Conservation (phyloP, 2,888 invertebrate genomes). For the Fissipunctia ypsillon region DNA sequence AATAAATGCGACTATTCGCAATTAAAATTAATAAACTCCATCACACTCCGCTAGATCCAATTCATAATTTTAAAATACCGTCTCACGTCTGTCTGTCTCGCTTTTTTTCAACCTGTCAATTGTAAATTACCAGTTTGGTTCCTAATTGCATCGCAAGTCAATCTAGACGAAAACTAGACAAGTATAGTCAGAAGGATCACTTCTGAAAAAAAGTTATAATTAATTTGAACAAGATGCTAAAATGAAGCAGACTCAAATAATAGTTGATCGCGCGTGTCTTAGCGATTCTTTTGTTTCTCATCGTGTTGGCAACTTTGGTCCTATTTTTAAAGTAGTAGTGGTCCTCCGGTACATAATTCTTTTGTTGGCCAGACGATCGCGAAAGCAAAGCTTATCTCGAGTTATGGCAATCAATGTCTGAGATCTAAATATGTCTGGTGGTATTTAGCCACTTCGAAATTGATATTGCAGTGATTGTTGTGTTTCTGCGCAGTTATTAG, state of each 20-base stretch:
- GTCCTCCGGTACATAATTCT: conserved; percentile 26
- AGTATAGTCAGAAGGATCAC: conserved; percentile 29
- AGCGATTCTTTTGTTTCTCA: not conserved
- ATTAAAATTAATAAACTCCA: conserved; percentile 28
- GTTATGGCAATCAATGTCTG: conserved; percentile 77
- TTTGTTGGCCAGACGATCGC: conserved; percentile 63
- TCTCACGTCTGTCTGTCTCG: conserved; percentile 43
- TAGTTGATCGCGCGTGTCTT: not conserved
- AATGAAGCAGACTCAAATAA: not conserved
- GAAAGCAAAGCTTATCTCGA: conserved; percentile 77
- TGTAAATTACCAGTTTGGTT: conserved; percentile 68
- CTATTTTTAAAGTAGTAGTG: not conserved
- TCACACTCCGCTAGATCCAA: conserved; percentile 37
- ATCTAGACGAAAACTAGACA: conserved; percentile 19
- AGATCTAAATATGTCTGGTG: conserved; percentile 73
- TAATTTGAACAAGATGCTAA: not conserved
- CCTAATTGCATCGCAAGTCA: conserved; percentile 68
- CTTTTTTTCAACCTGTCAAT: conserved; percentile 61
- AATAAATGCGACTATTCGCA: conserved; percentile 2
- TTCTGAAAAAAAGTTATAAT: not conserved
- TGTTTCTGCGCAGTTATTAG: conserved; percentile 36
- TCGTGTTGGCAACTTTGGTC: not conserved
- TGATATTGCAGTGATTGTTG: conserved; percentile 56
- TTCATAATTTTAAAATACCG: conserved; percentile 47
- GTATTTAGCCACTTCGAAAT: conserved; percentile 72